Conservation (phyloP, 2,888 invertebrate genomes). For the Chymomyza fuscimana region DNA sequence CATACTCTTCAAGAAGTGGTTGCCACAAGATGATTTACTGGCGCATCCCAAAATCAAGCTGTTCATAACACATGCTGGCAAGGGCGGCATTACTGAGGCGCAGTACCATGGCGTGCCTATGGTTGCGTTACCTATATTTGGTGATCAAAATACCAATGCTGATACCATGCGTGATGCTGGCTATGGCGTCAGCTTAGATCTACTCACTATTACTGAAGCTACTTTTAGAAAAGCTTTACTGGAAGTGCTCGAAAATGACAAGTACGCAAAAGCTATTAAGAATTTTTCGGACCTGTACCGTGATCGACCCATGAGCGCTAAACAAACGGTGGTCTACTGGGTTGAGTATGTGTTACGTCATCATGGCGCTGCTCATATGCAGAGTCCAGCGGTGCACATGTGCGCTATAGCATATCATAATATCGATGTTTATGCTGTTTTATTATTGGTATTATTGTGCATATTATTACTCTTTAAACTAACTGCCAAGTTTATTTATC, state of each 20-base stretch:
- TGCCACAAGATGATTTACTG: conserved; percentile 85
- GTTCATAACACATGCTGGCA: conserved; percentile 84
- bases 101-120: conserved; percentile 82
- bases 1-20: conserved; percentile 83
- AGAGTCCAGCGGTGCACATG: neutral
- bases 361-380: conserved; percentile 57
- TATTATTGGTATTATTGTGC: neutral
- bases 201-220: conserved; percentile 40
- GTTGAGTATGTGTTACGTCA: neutral
- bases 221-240: conserved; percentile 41
- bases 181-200: conserved; percentile 52
- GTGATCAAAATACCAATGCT: conserved; percentile 62
- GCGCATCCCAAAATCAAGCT: conserved; percentile 82
- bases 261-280: conserved; percentile 69
- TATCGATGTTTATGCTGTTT: neutral
- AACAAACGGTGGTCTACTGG: conserved; percentile 80
- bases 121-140: conserved; percentile 67
- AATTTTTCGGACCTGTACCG: conserved; percentile 80
- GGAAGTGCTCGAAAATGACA: conserved; percentile 59
- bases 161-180: conserved; percentile 45
- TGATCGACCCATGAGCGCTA: conserved; percentile 81
- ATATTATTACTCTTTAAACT: neutral
- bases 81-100: conserved; percentile 83
- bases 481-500: neutral
- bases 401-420: neutral